These are phyloP conservation scores for Sigmodon hispidus DNA, from an alignment of 2,113 vertebrate species.

Conservation along the genomic window DNA sequence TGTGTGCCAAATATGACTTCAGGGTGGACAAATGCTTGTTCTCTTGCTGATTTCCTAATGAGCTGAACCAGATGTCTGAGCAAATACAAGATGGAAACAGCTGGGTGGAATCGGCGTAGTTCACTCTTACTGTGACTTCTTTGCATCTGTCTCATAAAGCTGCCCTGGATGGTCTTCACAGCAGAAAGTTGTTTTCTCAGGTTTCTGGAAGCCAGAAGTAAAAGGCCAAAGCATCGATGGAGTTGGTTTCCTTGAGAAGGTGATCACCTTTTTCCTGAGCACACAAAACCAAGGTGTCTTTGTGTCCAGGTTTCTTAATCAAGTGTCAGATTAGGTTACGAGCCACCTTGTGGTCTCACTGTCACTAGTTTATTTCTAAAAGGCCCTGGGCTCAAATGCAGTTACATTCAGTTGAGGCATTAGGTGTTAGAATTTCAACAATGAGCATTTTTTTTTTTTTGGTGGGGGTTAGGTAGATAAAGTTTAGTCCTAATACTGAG, in stretches of 20 bases:
- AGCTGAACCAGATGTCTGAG: neutral
- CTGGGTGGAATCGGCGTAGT: neutral
- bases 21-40: neutral
- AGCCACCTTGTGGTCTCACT: accelerated
- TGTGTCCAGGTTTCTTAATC: neutral
- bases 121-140: neutral
- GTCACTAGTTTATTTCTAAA: neutral
- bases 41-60: neutral
- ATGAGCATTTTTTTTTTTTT: neutral
- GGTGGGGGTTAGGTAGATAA: too few species aligned
- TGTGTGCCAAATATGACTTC: neutral
- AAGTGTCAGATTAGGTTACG: neutral
- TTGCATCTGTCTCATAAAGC: neutral
- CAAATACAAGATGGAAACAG: neutral
- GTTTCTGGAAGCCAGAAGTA: too few species aligned
- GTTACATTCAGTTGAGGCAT: neutral
- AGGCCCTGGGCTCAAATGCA: neutral
- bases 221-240: neutral
- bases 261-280: neutral
- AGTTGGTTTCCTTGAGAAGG: neutral
- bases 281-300: neutral
- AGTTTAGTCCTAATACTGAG: neutral
- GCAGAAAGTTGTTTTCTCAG: too few species aligned
- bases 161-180: too few species aligned
- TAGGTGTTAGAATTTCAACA: neutral